These are phyloP conservation scores for Nomada ferruginata DNA, from an alignment of 2,888 invertebrate species.

Conservation along the genomic window DNA sequence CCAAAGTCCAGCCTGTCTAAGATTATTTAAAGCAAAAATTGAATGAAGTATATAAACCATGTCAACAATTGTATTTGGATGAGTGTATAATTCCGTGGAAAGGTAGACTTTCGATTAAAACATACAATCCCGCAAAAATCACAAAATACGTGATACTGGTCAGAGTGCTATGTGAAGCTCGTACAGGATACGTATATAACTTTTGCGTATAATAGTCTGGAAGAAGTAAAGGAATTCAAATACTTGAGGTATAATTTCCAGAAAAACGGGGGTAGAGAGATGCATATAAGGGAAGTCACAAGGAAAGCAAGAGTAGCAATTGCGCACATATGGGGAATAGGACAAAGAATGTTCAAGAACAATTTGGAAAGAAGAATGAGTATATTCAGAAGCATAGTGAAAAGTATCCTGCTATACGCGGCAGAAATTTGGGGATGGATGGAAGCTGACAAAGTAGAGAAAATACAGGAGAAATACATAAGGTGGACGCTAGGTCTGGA, in stretches of 20 bases:
- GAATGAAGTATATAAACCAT: conserved; percentile 54
- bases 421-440: not conserved
- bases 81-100: conserved; percentile 67
- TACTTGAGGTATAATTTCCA: too few species aligned
- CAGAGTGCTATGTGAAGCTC: conserved; percentile 3
- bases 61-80: conserved; percentile 56
- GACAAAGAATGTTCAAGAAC: too few species aligned
- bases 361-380: not conserved
- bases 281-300: too few species aligned
- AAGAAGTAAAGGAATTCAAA: too few species aligned
- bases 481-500: not conserved
- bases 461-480: not conserved
- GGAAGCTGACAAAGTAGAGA: not conserved
- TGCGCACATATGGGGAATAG: not conserved
- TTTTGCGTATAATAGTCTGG: not conserved
- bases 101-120: conserved; percentile 36
- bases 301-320: not conserved
- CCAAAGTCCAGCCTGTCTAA: conserved; percentile 40
- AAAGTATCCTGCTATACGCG: not conserved
- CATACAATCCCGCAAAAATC: conserved; percentile 20
- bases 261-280: too few species aligned
- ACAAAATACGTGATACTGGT: conserved; percentile 21
- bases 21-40: conserved; percentile 50
- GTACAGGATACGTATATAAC: conserved; percentile 14
- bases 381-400: not conserved